These are phyloP conservation scores for Heliconius hortense DNA, from an alignment of 2,888 invertebrate genomes.

Conservation along the genomic window DNA sequence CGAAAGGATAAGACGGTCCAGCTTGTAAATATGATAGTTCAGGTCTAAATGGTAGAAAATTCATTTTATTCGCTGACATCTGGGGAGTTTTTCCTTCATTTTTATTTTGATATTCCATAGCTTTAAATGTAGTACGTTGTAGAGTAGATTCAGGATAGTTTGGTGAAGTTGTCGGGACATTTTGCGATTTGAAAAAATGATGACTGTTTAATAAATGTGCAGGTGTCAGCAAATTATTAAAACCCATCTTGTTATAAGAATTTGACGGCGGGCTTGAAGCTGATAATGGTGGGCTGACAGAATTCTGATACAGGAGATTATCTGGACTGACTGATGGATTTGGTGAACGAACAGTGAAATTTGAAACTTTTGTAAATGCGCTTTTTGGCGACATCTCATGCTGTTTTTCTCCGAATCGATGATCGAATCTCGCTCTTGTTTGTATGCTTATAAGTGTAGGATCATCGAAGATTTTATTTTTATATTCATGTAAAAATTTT, in stretches of 20 bases:
- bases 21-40: conserved; percentile 79
- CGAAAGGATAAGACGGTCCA: conserved; percentile 72
- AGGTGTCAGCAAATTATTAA: conserved; percentile 70
- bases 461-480: conserved; percentile 84
- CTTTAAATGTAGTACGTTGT: conserved; percentile 60
- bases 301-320: conserved; percentile 88
- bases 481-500: conserved; percentile 78
- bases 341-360: conserved; percentile 81
- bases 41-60: conserved; percentile 81
- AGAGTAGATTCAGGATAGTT: conserved; percentile 69
- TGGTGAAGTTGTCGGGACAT: conserved; percentile 71
- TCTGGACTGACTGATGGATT: conserved; percentile 90
- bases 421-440: conserved; percentile 77
- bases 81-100: conserved; percentile 59
- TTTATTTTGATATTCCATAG: conserved; percentile 67
- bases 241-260: conserved; percentile 64
- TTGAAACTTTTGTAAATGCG: conserved; percentile 91
- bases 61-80: conserved; percentile 78
- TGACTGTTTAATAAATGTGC: conserved; percentile 77
- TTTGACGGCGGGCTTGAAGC: conserved; percentile 81
- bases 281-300: conserved; percentile 87
- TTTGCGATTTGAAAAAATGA: conserved; percentile 81
- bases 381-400: conserved; percentile 84
- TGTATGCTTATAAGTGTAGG: conserved; percentile 79
- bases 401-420: conserved; percentile 69